Evolutionary conservation across 2,797 vertebrate genomes (phyloP), one percentile per base, ranked within the genome.

Genomic region (Apogon talboti): DNA sequence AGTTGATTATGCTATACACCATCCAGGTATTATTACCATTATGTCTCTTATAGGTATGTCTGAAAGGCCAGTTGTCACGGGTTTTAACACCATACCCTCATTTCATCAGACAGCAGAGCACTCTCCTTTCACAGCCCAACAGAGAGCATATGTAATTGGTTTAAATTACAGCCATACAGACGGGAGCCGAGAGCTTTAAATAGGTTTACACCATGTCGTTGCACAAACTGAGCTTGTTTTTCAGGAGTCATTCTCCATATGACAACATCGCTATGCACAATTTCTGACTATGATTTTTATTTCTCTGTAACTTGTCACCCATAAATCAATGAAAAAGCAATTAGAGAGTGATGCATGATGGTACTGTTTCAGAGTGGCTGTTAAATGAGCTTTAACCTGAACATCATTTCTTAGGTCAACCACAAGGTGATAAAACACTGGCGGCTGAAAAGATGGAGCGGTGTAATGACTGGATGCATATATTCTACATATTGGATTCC

Each of bases 331-430:
- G 33, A 11, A 46, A 62, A 79, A 65, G 41, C 70, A 73, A 63
- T 68, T 48, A 55, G 19, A 30, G 43, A 68, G 74, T 58, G 71
- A 84, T 62, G 62, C 37, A 69, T 24, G 47, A 42, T 41, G 43
- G 40, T 52, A 41, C 40, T 18, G 47, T 70, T 74, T 63, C 48
- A 60, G 33, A 77, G 28, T 37, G 48, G 16, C 68, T 56, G 21
- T 43, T 42, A 50, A 60, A 56, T 74, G 67, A 64, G 38, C 47
- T 72, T 52, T 14, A 58, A 28, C 37, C 49, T 33, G 28, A 73
- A n/a, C 51, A 62, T 61, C 42, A 65, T 76, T 79, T 76, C n/a
- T 67, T 16, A 58, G 76, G 66, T 82, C 53, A 48, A 45, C 57
- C 46, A 44, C 71, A 76, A 77, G 53, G 84, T 79, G 71, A 71